Evolutionary conservation across 2,888 invertebrate species (phyloP).

Genomic region (Salpingus planirostris): DNA sequence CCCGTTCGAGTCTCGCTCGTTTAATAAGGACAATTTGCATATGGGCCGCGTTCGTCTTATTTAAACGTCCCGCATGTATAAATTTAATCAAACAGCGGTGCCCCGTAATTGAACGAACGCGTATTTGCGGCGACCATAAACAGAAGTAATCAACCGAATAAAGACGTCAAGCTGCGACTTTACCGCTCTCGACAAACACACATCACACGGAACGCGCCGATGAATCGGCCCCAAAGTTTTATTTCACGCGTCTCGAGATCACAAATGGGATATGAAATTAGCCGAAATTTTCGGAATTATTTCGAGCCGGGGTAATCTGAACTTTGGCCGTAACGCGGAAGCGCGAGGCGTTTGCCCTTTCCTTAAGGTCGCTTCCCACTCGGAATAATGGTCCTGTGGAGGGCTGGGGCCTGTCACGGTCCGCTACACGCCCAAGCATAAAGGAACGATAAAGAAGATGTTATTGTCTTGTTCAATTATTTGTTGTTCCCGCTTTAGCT

Average conservation of each 20-base stretch:
- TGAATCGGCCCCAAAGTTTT: no score
- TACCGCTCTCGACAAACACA: neutral
- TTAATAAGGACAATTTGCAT: no score
- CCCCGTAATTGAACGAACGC: neutral
- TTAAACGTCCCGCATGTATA: no score
- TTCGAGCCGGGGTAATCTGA: conserved; percentile 2
- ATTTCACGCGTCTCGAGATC: conserved; percentile 29
- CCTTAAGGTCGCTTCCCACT: conserved; percentile 16
- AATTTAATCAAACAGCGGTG: no score
- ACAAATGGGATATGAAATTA: conserved; percentile 34
- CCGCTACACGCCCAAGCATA: conserved; percentile 8
- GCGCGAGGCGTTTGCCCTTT: conserved; percentile 19
- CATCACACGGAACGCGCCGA: neutral
- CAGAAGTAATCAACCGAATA: neutral
- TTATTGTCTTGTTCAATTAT: conserved; percentile 25
- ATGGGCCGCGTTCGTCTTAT: no score
- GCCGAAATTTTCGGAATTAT: conserved; percentile 9
- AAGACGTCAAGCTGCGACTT: neutral
- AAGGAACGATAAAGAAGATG: conserved; percentile 12
- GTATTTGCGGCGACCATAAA: neutral
- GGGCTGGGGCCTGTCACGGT: conserved; percentile 22
- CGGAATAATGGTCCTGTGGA: conserved; percentile 19
- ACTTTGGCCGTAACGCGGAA: conserved; percentile 7
- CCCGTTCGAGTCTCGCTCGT: no score
- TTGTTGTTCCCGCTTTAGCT: conserved; percentile 23